Evolutionary conservation across 2,797 vertebrate species (phyloP).

Genomic region (Acanthiza pusilla): DNA sequence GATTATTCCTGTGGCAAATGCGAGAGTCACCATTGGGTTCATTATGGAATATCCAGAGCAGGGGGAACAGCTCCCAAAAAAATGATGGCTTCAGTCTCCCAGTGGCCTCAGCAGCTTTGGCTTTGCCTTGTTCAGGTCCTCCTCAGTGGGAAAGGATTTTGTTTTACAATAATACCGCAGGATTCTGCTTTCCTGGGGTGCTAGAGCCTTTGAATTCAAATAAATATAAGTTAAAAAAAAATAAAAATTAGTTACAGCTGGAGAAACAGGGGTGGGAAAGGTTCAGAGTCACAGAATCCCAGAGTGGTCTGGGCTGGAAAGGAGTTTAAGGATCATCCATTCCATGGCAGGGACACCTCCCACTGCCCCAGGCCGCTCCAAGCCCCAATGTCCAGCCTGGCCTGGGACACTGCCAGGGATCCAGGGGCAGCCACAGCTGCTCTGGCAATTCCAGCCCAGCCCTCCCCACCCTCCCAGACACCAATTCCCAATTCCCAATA

Average conservation of each 20-base stretch:
- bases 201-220: rapidly evolving
- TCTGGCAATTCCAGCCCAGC: too few species aligned
- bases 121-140: background rate
- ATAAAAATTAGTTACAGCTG: background rate
- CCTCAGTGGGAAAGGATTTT: rapidly evolving
- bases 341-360: too few species aligned
- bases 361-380: too few species aligned
- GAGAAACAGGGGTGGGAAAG: background rate
- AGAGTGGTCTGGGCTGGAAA: background rate
- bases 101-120: background rate
- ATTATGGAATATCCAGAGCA: background rate
- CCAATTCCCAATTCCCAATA: too few species aligned
- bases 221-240: background rate
- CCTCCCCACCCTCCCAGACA: too few species aligned
- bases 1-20: background rate
- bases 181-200: background rate
- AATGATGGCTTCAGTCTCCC: background rate
- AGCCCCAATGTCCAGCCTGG: too few species aligned
- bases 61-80: background rate
- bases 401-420: too few species aligned
- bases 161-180: background rate
- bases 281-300: background rate
- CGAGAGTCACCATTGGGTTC: background rate
- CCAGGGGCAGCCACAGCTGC: too few species aligned
- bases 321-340: background rate